phyloP scores from a whole-genome alignment of 2,797 vertebrate species.

The Pipistrellus pygmaeus region DNA sequence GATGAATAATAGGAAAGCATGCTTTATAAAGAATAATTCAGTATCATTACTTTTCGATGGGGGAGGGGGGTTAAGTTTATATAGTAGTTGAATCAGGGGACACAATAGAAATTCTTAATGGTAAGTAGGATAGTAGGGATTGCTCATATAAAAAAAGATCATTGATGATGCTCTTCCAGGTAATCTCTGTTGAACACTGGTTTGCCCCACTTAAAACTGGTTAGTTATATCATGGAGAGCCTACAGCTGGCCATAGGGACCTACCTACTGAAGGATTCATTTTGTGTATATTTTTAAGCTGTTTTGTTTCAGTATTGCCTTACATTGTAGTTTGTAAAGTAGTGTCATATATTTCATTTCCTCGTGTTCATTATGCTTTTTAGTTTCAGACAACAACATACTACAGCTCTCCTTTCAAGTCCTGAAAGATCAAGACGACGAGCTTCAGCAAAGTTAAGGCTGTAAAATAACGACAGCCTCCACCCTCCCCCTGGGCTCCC shows the following conservation, averaged over 20 bases:
- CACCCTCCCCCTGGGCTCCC: no score
- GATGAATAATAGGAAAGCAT: background rate
- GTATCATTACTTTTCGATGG: background rate
- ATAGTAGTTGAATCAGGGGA: background rate
- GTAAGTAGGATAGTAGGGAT: background rate
- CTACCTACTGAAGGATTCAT: background rate
- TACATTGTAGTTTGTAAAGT: background rate
- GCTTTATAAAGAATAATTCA: slow-evolving; percentile 13
- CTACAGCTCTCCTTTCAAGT: background rate
- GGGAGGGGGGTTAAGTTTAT: background rate
- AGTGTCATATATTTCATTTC: background rate
- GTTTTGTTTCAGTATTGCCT: slow-evolving; percentile 10
- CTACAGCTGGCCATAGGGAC: background rate
- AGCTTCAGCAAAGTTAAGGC: background rate
- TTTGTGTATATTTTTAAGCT: background rate
- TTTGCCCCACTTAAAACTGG: background rate
- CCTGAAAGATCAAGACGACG: slow-evolving; percentile 33
- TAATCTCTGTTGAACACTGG: background rate
- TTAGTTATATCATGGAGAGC: background rate
- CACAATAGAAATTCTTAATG: background rate
- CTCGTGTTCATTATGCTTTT: slow-evolving; percentile 17
- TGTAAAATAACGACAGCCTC: accelerated
- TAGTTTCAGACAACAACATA: slow-evolving; percentile 9
- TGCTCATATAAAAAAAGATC: background rate
- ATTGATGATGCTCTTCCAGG: background rate